Evolutionary conservation across 2,888 invertebrate species (phyloP).

Genomic region (Dasysyrphus tricinctus): DNA sequence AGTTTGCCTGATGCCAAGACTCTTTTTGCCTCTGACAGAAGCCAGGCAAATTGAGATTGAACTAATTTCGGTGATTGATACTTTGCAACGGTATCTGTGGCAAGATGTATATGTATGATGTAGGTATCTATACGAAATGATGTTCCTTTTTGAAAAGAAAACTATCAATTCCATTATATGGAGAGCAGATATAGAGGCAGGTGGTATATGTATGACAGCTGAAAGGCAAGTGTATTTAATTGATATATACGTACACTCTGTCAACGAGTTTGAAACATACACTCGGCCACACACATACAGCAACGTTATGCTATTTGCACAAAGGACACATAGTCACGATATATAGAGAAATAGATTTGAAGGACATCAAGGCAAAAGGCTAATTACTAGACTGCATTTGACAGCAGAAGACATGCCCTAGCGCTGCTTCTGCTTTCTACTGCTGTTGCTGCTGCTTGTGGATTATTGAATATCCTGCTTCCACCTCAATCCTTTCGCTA

Average conservation of each 20-base stretch:
- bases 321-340: slow-evolving; percentile 6
- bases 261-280: slow-evolving; percentile 25
- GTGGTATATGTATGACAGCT: slow-evolving; percentile 42
- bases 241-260: slow-evolving; percentile 51
- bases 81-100: slow-evolving; percentile 24
- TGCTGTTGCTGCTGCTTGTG: slow-evolving; percentile 15
- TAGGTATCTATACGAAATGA: too few species aligned
- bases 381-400: slow-evolving; percentile 64
- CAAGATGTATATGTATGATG: neutral
- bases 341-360: slow-evolving; percentile 30
- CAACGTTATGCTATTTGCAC: slow-evolving; percentile 1
- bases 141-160: slow-evolving; percentile 24
- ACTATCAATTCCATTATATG: slow-evolving; percentile 17
- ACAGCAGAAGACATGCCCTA: slow-evolving; percentile 47
- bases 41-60: slow-evolving; percentile 70
- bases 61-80: slow-evolving; percentile 68
- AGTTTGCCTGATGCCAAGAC: slow-evolving; percentile 8
- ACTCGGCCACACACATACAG: neutral
- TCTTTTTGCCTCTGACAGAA: slow-evolving; percentile 22
- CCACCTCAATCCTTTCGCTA: slow-evolving; percentile 37
- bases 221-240: slow-evolving; percentile 62
- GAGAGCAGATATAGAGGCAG: neutral
- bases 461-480: slow-evolving; percentile 66
- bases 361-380: slow-evolving; percentile 52
- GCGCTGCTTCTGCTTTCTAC: neutral